Evolutionary conservation across 2,888 invertebrate genomes (phyloP).

Genomic region (Caenorhabditis sp.): DNA sequence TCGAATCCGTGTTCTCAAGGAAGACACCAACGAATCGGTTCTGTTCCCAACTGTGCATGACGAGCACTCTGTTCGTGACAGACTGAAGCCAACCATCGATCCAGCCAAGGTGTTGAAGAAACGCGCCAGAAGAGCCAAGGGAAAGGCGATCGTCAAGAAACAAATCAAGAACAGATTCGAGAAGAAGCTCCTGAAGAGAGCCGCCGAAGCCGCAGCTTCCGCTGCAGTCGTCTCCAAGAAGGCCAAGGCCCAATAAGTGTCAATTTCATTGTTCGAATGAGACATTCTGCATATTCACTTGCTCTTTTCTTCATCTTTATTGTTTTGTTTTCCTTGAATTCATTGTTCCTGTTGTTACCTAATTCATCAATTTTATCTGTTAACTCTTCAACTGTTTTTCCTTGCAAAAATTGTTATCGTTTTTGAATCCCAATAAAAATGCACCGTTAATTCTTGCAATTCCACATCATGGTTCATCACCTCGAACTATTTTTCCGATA

Average conservation of each 20-base stretch:
- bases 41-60: conserved; percentile 73
- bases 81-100: conserved; percentile 71
- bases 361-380: conserved; percentile 19
- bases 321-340: conserved; percentile 19
- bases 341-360: conserved; percentile 15
- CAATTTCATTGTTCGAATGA: conserved; percentile 5
- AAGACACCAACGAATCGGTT: conserved; percentile 62
- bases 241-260: conserved; percentile 18
- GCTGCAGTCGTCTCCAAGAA: conserved; percentile 46
- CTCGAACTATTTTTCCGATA: neutral
- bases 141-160: conserved; percentile 52
- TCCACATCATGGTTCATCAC: conserved; percentile 16
- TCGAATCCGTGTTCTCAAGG: conserved; percentile 70
- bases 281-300: conserved; percentile 5
- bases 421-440: conserved; percentile 33
- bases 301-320: conserved; percentile 3
- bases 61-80: conserved; percentile 67
- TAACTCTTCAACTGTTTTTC: conserved; percentile 9
- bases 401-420: conserved; percentile 23
- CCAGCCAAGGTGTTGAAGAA: conserved; percentile 66
- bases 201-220: conserved; percentile 25
- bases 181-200: conserved; percentile 50
- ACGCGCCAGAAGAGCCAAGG: conserved; percentile 51
- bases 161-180: conserved; percentile 43
- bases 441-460: conserved; percentile 5